Evolutionary conservation across 2,888 invertebrate species (phyloP), one percentile per base, ranked within the genome.

Genomic region (Lepeophtheirus nordmannii): DNA sequence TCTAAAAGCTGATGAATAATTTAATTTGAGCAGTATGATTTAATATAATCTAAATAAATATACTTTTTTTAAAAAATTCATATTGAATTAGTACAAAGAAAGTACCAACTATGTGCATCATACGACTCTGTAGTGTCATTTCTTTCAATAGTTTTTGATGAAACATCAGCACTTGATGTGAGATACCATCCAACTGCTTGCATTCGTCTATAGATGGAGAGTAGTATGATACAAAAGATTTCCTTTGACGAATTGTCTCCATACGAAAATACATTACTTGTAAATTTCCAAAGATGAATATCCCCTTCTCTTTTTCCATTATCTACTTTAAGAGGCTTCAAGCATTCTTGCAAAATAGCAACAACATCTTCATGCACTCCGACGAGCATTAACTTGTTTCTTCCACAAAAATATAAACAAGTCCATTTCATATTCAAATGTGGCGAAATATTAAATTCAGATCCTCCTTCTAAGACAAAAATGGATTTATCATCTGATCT

Each of bases 31-130:
- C 30, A 30, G 7, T 30, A 30, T 30, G 7, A 30, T 30, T 30
- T 30, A 30, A 30, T 30, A 30, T 30, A 2, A 30, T 30, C 30
- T 30, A 30, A 30, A 30, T 30, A 30, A 30, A 30, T 30, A 2
- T 30, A 30, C 7, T 30, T 5, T 30, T 30, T 2, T 30, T 30
- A n/a, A n/a, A n/a, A n/a, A n/a, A 30, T 30, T 30, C 30, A 30
- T 5, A 2, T 7, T 30, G 30, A 30, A 5, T 2, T 30, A 2
- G 30, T 30, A 30, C 17, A 17, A 5, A 46, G 53, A 17, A 46
- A 46, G 17, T 46, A 46, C 53, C 53, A 46, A 17, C 53, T 46
- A 46, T 46, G 53, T n/a, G 53, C 53, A 46, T 46, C 53, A 46
- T 46, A 46, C 3, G 53, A 46, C 17, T 46, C n/a, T n/a, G 2